phyloP scores from a whole-genome alignment of 2,113 vertebrate species.

The Oriolus oriolus region DNA sequence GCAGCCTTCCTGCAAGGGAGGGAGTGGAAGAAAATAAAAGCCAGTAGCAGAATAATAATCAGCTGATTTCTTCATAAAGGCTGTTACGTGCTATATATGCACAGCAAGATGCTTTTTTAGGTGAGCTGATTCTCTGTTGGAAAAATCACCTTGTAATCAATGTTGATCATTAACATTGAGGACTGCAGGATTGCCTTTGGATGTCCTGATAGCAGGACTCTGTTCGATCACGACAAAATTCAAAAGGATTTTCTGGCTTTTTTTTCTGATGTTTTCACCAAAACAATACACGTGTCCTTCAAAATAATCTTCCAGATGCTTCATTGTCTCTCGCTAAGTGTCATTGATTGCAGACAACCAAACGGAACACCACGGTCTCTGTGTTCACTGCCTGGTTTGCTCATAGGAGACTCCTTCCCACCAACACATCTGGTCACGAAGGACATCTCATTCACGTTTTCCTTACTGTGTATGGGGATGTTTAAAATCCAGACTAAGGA shows the following conservation, averaged over 20 bases:
- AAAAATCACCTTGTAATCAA: background rate
- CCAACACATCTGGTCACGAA: background rate
- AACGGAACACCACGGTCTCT: background rate
- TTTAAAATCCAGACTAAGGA: background rate
- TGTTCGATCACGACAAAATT: background rate
- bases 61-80: background rate
- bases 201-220: background rate
- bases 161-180: background rate
- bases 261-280: background rate
- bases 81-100: background rate
- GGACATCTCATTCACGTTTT: fast-evolving
- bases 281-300: background rate
- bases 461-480: background rate
- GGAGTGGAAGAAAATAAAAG: constrained; percentile 8
- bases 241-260: background rate
- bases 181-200: background rate
- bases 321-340: background rate
- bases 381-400: background rate
- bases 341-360: background rate
- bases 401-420: background rate
- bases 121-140: background rate
- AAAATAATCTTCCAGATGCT: background rate
- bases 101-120: background rate
- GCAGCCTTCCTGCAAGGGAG: background rate
- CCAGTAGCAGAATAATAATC: constrained; percentile 32